Evolutionary conservation across 2,797 vertebrate species (phyloP).

Genomic region (Pangasius mekongensis): DNA sequence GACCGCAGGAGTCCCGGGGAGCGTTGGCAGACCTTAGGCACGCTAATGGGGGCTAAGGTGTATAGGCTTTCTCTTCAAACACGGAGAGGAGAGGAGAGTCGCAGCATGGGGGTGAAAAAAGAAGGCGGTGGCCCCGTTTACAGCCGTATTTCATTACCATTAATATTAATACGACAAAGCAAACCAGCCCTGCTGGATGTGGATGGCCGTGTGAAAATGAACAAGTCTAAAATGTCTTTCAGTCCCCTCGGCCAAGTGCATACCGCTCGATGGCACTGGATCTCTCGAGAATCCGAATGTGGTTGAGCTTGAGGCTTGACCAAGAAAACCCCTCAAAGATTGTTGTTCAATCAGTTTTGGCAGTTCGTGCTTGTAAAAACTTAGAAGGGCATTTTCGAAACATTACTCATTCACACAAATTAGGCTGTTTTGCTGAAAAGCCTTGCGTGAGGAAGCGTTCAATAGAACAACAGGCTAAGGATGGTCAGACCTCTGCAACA

Average conservation of each 20-base stretch:
- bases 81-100: background rate
- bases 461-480: conserved; percentile 10
- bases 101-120: conserved; percentile 37
- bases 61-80: conserved; percentile 47
- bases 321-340: background rate
- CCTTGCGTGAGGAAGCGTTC: conserved; percentile 35
- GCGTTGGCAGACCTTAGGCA: conserved; percentile 1
- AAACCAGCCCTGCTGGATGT: conserved; percentile 23
- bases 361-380: conserved; percentile 38
- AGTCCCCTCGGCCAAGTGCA: background rate
- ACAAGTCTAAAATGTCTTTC: conserved; percentile 7
- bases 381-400: conserved; percentile 21
- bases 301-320: background rate
- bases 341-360: background rate
- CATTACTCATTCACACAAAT: conserved; percentile 46
- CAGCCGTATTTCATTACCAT: conserved; percentile 49
- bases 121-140: conserved; percentile 26
- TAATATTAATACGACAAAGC: conserved; percentile 50
- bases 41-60: conserved; percentile 9
- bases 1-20: conserved; percentile 23
- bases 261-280: background rate
- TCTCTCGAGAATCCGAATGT: background rate
- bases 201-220: conserved; percentile 7
- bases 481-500: conserved; percentile 40
- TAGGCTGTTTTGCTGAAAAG: conserved; percentile 12